Conservation (phyloP, 2,797 vertebrate genomes). For the Hyperoplus lanceolatus region DNA sequence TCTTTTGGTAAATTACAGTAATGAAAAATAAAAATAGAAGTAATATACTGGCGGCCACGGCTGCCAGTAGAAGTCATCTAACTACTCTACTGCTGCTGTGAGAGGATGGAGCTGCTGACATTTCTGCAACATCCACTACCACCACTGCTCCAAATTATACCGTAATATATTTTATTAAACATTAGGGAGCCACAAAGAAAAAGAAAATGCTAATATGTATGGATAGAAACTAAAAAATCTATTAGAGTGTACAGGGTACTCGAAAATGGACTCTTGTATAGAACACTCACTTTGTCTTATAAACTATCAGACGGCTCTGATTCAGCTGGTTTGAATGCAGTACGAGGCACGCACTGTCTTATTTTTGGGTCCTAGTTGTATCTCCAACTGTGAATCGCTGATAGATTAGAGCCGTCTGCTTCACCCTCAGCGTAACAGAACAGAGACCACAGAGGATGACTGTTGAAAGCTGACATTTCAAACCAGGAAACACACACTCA, state of each 20-base stretch:
- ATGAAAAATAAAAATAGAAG: too few relatives aligned
- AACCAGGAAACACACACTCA: constrained; percentile 44
- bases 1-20: too few relatives aligned
- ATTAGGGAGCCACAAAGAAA: neutral
- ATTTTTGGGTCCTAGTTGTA: constrained; percentile 35
- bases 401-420: constrained; percentile 58
- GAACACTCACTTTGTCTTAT: constrained; percentile 7
- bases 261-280: constrained; percentile 6
- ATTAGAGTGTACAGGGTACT: neutral
- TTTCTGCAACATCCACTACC: neutral
- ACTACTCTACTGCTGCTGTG: neutral
- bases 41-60: neutral
- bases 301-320: constrained; percentile 21
- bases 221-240: neutral
- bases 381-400: constrained; percentile 50
- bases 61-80: neutral
- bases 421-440: constrained; percentile 39
- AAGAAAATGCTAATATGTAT: neutral
- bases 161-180: neutral
- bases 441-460: constrained; percentile 59
- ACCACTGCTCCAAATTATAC: neutral
- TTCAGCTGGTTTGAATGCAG: constrained; percentile 14
- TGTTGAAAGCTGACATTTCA: constrained; percentile 69
- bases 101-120: neutral
- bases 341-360: constrained; percentile 14